Base-by-base conservation (phyloP, 2,888 invertebrate genomes). In the Noctua janthe region DNA sequence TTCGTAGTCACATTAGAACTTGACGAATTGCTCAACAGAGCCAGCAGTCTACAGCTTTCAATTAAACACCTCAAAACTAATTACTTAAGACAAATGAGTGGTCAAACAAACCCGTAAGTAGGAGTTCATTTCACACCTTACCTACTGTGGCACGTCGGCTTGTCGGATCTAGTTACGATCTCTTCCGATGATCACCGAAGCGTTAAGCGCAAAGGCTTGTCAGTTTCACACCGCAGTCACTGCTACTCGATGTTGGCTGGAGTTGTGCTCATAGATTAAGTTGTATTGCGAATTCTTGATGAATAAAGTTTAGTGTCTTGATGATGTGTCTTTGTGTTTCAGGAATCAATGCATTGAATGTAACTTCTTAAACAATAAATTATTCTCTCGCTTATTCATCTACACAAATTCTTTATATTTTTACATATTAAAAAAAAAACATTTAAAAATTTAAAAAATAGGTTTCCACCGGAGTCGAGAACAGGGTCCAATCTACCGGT, bases 181-280 rank as follows among this genome's bases (percentile, higher is more conserved):
- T 74, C 20, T 20, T 64, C 75, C 78, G 82, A 82, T 80, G 80
- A 70, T 76, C 74, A 47, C 62, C 76, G 88, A 83, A 71, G 87
- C 89, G 86, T 74, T 70, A 86, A 86, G 75, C 77, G 79, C 75
- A 43, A 75, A 76, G 78, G 35, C 83, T 80, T 77, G 87, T 80
- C 82, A 75, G 85, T 88, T 88, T 86, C 87, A 90, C 86, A 89
- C 87, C 79, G 84, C 72, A 78, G 20, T 15, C 10, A 77, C 70
- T 47, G 82, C 87, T 85, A 86, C 85, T 84, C 69, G 76, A 47
- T 73, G 23, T 73, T 35, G 20, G 7, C 10, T 73, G 8, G 10
- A 72, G 17, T 39, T n/a, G 11, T 64, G 56, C 6, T 49, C 49
- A 64, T 66, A 72, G 74, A 76, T 51, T 62, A 71, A 6, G 47